These are phyloP conservation scores for Megalonaias nervosa DNA, from an alignment of 1,140 invertebrate genomes.

Conservation along the genomic window DNA sequence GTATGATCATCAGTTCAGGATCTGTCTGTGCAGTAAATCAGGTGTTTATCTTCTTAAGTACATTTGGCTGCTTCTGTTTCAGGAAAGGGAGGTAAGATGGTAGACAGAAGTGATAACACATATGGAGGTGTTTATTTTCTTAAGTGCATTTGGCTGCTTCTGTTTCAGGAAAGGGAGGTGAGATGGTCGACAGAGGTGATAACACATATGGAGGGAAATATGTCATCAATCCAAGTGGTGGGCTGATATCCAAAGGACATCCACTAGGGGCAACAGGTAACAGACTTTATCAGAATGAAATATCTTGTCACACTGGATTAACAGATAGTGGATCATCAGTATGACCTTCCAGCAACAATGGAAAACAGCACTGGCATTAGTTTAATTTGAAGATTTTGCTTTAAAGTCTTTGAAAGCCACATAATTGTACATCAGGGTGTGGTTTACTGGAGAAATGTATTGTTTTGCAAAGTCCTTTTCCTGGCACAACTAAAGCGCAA, in stretches of 20 bases:
- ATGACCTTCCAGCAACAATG: no score
- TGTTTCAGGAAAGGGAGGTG: slow-evolving; percentile 82
- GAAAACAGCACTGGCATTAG: no score
- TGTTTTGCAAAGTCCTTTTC: no score
- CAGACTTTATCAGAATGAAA: slow-evolving; percentile 1
- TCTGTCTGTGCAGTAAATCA: no score
- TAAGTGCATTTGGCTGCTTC: background rate
- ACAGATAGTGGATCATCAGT: no score
- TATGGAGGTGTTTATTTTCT: slow-evolving; percentile 94
- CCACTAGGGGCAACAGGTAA: slow-evolving; percentile 95
- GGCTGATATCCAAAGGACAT: slow-evolving; percentile 98
- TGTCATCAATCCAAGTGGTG: slow-evolving; percentile 98
- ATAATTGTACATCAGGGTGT: no score
- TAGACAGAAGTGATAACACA: slow-evolving; percentile 96
- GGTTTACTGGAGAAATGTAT: no score
- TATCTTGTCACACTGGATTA: background rate
- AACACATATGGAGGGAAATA: slow-evolving; percentile 99
- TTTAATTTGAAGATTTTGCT: no score
- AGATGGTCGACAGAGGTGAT: slow-evolving; percentile 92
- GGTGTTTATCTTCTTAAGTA: background rate
- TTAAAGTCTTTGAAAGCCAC: no score
- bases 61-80: slow-evolving; percentile 6
- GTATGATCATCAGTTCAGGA: no score
- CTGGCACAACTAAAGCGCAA: no score
- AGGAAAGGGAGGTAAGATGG: slow-evolving; percentile 88